phyloP scores from a whole-genome alignment of 2,797 vertebrate species.

The Setipinna tenuifilis region DNA sequence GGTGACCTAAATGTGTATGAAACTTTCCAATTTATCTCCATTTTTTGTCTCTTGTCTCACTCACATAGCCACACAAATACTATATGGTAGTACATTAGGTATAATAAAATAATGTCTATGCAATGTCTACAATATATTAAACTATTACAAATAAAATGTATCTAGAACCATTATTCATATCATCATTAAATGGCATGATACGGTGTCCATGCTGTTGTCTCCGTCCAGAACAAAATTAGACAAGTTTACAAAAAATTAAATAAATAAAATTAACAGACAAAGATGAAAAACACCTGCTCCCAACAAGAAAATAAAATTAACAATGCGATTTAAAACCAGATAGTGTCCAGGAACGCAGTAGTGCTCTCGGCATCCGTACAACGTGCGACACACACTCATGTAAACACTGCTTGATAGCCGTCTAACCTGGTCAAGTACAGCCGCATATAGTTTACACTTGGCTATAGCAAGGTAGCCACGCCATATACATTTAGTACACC shows the following conservation, averaged over 20 bases:
- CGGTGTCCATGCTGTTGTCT: no score
- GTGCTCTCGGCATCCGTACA: conserved; percentile 23
- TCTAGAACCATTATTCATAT: no score
- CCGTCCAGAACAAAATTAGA: no score
- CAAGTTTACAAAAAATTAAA: not conserved
- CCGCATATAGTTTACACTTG: not conserved
- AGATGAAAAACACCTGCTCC: not conserved
- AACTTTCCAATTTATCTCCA: not conserved
- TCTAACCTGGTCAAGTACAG: conserved; percentile 11
- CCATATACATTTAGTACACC: not conserved
- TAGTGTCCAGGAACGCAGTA: not conserved
- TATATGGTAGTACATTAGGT: not conserved
- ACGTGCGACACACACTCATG: conserved; percentile 17
- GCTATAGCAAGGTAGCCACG: not conserved
- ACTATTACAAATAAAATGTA: no score
- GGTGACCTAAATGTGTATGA: not conserved
- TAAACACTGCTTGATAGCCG: conserved; percentile 11
- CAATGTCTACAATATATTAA: no score
- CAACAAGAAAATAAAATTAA: not conserved
- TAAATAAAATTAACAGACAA: not conserved
- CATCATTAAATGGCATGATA: no score
- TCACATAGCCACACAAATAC: not conserved
- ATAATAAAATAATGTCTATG: no score
- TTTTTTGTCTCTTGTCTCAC: not conserved
- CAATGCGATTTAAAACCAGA: not conserved